Conservation (phyloP, 2,113 vertebrate species). For the Antechinus stuartii region DNA sequence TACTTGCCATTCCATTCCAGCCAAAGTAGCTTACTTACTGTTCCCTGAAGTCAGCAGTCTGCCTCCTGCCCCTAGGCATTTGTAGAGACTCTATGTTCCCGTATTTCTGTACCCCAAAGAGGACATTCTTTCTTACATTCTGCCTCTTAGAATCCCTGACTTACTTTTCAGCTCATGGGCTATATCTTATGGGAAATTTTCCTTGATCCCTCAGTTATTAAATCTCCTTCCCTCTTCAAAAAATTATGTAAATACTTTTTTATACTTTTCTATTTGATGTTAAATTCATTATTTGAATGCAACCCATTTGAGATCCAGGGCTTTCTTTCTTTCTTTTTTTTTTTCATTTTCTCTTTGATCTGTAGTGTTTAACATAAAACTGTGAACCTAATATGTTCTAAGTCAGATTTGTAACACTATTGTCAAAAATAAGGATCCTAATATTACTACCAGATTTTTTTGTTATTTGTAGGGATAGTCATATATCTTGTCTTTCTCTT, state of each 20-base stretch:
- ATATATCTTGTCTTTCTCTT: background rate
- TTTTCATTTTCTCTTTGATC: background rate
- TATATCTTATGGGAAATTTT: background rate
- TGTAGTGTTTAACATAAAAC: background rate
- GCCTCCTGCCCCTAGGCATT: background rate
- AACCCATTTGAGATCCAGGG: background rate
- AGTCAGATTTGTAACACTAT: slow-evolving; percentile 51
- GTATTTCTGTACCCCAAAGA: background rate
- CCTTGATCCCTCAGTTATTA: background rate
- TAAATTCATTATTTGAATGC: background rate
- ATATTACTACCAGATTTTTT: slow-evolving; percentile 68
- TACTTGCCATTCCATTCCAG: background rate
- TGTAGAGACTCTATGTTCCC: background rate
- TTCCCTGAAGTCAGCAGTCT: background rate
- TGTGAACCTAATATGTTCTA: background rate
- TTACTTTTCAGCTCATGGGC: background rate
- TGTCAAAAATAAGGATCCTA: slow-evolving; percentile 67
- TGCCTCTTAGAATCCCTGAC: background rate
- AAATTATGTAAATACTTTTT: background rate
- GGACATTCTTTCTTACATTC: background rate
- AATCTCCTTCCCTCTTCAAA: background rate
- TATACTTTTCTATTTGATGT: background rate
- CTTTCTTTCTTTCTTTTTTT: background rate
- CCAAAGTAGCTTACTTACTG: background rate
- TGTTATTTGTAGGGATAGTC: slow-evolving; percentile 55